Base-by-base conservation (phyloP, 2,888 invertebrate species). In the Agrenia bidenticulata region DNA sequence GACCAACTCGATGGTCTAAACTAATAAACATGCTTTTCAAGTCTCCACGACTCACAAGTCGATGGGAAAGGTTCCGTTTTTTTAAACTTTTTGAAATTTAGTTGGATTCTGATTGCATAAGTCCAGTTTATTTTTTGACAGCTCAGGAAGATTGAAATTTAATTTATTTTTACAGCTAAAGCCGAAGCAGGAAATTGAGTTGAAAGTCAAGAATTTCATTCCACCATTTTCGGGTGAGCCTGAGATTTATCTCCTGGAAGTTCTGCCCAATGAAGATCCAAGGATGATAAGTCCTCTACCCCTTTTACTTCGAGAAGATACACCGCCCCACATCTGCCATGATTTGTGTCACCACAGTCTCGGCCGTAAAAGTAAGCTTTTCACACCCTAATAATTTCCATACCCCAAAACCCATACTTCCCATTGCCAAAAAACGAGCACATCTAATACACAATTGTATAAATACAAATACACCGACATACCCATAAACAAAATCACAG, bases 171-270 rank as follows among this genome's bases (percentile, higher is more conserved):
- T 54, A 0, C 78, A 83, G 82, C 79, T 83, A 63, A 80, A 81
- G 73, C 77, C 79, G 13, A 80, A 80, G 66, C 83, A 83, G 77
- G 83, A 83, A 77, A 77, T 79, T 64, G 79, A 80, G 63, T 73
- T 82, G 72, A 82, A 82, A 78, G 82, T 80, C 57, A 82, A 83
- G 77, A 80, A 81, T 76, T 83, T 82, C 76, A 75, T 82, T 63
- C 82, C 82, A 55, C 82, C 82, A 42, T 79, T 79, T 75, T 78
- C 79, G 23, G 70, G 76, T 4, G 79, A 79, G 59, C 79, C 79
- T 4, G 79, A 79, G 70, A 75, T 79, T 39, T 79, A 78, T 69
- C 67, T 79, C 39, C 70, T 79, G 62, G 78, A 79, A 67, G 76
- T 74, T 67, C 62, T 77, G 66, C 77, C 77, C 15, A 74, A 75